Conservation (phyloP, 2,797 vertebrate genomes). For the Periparus ater region DNA sequence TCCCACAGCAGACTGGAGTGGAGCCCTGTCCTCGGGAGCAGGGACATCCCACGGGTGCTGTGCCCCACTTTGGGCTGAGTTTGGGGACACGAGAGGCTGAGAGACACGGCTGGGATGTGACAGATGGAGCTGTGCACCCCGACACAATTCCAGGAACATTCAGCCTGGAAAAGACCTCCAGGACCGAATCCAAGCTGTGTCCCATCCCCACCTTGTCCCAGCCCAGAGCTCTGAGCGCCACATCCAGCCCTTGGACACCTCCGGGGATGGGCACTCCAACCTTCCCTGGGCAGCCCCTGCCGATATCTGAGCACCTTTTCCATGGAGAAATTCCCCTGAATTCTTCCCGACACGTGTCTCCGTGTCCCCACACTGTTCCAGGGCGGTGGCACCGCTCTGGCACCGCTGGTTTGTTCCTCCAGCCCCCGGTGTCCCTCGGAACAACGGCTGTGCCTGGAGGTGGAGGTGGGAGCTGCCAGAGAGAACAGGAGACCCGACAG, state of each 20-base stretch:
- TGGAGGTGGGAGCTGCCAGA: background rate
- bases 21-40: background rate
- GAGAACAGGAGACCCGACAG: constrained; percentile 10
- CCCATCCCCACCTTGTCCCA: background rate
- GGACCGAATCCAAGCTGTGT: too few relatives aligned
- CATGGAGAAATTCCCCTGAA: background rate
- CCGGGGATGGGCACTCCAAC: background rate
- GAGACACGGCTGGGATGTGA: background rate
- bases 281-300: background rate
- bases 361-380: background rate
- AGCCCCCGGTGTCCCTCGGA: background rate
- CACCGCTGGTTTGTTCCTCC: background rate
- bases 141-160: background rate
- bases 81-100: background rate
- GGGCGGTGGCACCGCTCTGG: background rate
- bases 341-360: fast-evolving
- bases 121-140: background rate
- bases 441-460: background rate
- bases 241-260: background rate
- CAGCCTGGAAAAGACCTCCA: background rate
- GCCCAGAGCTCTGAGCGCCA: background rate
- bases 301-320: background rate
- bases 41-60: background rate
- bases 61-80: background rate
- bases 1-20: background rate